Percentiles rank a stretch among this genome's conserved stretches.
Conservation (phyloP, 2,113 vertebrate species). For the Hyperoodon ampullatus region DNA sequence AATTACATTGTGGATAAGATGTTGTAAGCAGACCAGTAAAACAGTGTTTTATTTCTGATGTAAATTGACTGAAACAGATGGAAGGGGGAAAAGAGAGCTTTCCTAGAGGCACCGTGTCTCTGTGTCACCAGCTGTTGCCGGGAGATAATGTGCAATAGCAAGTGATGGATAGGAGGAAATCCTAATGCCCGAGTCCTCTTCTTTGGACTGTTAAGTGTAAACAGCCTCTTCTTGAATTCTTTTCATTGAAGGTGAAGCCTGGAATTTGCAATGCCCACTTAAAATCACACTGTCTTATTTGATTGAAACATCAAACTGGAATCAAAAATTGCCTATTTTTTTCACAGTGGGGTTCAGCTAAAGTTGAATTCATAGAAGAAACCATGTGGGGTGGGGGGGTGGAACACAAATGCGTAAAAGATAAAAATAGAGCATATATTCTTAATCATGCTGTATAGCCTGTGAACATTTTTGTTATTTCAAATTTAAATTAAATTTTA, state of each 20-base stretch:
- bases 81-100: conserved; percentile 71
- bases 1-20: conserved; percentile 73
- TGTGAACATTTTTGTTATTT: neutral
- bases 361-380: neutral
- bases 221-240: conserved; percentile 37
- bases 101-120: conserved; percentile 76
- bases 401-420: neutral
- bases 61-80: conserved; percentile 84
- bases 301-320: neutral
- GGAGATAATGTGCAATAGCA: conserved; percentile 79
- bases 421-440: neutral
- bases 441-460: neutral
- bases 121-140: conserved; percentile 82
- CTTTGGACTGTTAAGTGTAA: neutral
- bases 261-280: conserved; percentile 24
- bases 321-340: neutral
- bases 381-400: accelerated
- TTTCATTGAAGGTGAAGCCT: conserved; percentile 59
- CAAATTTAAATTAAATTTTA: neutral
- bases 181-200: conserved; percentile 49
- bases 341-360: neutral
- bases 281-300: neutral
- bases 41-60: conserved; percentile 75
- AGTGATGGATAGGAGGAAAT: conserved; percentile 70
- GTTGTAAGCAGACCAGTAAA: conserved; percentile 66